Evolutionary conservation across 1,140 invertebrate genomes (phyloP).

Genomic region (Uloborus diversus): DNA sequence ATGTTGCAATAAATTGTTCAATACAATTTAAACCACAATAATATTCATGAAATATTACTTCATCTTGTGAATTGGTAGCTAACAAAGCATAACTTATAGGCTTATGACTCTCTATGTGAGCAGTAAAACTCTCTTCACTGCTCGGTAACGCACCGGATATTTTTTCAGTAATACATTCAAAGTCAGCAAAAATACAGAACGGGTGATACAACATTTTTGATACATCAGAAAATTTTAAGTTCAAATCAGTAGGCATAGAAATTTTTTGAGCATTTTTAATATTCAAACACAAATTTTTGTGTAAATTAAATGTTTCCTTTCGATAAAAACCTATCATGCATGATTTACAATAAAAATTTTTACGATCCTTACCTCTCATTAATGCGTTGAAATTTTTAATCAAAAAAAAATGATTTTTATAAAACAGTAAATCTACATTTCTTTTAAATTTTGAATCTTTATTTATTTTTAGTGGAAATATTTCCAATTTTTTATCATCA

Average conservation of each 20-base stretch:
- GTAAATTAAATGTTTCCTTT: not conserved
- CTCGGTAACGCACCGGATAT: not conserved
- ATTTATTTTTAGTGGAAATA: not conserved
- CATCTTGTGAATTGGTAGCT: not conserved
- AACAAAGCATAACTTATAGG: not conserved
- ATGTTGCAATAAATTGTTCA: too few species aligned
- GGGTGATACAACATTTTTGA: slow-evolving; percentile 15
- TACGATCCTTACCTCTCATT: not conserved
- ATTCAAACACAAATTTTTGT: slow-evolving; percentile 1
- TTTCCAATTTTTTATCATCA: not conserved
- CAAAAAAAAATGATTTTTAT: slow-evolving; percentile 24
- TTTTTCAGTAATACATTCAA: slow-evolving; percentile 26
- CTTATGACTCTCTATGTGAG: not conserved
- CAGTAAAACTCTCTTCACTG: not conserved
- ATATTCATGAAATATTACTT: not conserved
- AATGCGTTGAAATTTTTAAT: slow-evolving; percentile 29
- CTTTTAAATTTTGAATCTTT: slow-evolving; percentile 10
- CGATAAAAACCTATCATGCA: slow-evolving; percentile 13
- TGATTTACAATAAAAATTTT: slow-evolving; percentile 7
- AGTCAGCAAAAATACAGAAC: slow-evolving; percentile 7
- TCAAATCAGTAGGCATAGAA: not conserved
- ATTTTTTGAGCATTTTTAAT: slow-evolving; percentile 12
- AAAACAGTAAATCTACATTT: slow-evolving; percentile 5
- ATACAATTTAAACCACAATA: not conserved
- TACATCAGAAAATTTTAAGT: slow-evolving; percentile 20